phyloP scores from a whole-genome alignment of 2,888 invertebrate species.

The Calameuta idolon region DNA sequence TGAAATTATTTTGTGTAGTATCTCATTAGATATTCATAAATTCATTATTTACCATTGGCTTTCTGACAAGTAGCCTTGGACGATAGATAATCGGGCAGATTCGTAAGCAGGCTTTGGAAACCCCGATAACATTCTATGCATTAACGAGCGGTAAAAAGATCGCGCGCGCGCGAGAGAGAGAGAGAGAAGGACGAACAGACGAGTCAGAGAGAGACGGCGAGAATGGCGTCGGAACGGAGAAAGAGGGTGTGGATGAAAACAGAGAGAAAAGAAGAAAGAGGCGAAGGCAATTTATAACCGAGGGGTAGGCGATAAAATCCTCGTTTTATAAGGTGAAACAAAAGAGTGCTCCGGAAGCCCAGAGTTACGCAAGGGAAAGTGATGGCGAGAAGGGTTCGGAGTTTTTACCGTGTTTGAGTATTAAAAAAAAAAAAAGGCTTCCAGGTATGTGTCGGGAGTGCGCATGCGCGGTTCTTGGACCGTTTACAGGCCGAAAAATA shows the following conservation, averaged over 20 bases:
- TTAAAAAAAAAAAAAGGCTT: not conserved
- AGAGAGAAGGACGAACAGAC: not conserved
- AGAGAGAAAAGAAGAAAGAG: slow-evolving; percentile 7
- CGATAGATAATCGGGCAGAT: not conserved
- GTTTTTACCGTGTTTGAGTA: slow-evolving; percentile 6
- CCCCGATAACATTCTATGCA: not conserved
- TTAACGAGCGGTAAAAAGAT: not conserved
- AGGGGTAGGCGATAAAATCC: slow-evolving; percentile 22
- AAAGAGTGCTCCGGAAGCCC: slow-evolving; percentile 15
- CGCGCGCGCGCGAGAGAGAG: not conserved
- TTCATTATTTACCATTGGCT: not conserved
- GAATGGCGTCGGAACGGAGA: not conserved
- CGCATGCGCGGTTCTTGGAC: not conserved
- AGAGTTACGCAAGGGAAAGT: slow-evolving; percentile 10
- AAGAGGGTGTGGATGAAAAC: not conserved
- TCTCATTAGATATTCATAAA: not conserved
- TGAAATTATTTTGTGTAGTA: not conserved
- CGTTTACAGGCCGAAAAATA: not conserved
- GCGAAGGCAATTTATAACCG: not conserved
- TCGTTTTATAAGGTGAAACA: slow-evolving; percentile 26
- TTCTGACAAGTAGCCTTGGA: not conserved
- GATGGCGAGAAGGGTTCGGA: slow-evolving; percentile 9
- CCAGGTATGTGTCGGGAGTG: not conserved
- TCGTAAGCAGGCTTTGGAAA: not conserved
- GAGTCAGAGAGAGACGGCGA: not conserved